phyloP scores from a whole-genome alignment of 2,888 invertebrate species.

The Perithous albicinctus region DNA sequence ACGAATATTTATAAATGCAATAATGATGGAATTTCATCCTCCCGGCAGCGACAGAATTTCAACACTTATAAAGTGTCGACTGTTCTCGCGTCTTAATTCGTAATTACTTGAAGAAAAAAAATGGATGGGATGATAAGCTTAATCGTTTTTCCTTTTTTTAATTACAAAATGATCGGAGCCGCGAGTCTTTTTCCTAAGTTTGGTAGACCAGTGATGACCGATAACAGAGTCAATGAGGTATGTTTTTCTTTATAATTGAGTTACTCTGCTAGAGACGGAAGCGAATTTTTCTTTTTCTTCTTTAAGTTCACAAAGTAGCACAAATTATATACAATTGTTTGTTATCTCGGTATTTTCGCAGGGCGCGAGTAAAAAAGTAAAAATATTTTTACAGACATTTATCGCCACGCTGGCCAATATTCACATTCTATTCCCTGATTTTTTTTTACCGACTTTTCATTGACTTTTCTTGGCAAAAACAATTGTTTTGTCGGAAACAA shows the following conservation, averaged over 20 bases:
- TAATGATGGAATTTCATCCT: constrained; percentile 16
- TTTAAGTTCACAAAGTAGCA: constrained; percentile 16
- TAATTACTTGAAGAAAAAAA: neutral
- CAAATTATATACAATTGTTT: constrained; percentile 47
- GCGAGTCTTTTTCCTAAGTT: constrained; percentile 8
- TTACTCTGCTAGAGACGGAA: constrained; percentile 32
- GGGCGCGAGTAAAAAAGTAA: constrained; percentile 68
- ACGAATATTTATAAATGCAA: constrained; percentile 31
- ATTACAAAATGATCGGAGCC: constrained; percentile 23
- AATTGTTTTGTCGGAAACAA: neutral
- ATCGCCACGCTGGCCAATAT: constrained; percentile 48
- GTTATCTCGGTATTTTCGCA: constrained; percentile 39
- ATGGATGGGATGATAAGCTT: neutral
- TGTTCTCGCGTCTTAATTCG: constrained; percentile 9
- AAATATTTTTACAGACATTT: constrained; percentile 63
- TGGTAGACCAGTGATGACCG: constrained; percentile 30
- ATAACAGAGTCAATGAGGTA: constrained; percentile 1
- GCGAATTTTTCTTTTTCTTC: constrained; percentile 24
- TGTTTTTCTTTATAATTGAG: too few relatives aligned
- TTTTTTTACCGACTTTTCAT: constrained; percentile 15
- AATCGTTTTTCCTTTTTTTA: too few relatives aligned
- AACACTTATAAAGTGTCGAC: neutral
- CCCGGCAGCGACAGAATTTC: neutral
- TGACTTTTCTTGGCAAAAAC: neutral
- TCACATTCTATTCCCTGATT: neutral